A percentile compares a stretch with the other conserved stretches of the same genome.
phyloP scores from a whole-genome alignment of 1,140 invertebrate genomes.

The Zaprionus kolodkinae region DNA sequence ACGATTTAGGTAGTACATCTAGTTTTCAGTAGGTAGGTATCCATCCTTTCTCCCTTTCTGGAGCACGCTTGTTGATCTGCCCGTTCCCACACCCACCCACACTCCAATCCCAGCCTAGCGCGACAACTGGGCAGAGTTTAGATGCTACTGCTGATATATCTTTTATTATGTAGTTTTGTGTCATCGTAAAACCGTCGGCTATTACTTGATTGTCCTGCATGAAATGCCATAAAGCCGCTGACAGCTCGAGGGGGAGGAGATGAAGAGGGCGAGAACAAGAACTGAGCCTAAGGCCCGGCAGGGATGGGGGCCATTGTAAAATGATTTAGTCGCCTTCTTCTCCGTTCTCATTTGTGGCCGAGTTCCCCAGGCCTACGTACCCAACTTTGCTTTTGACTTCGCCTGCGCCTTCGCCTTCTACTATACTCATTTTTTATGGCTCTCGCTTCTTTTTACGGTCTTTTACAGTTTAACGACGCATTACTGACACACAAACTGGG shows the following conservation, averaged over 20 bases:
- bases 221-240: slow-evolving; percentile 71
- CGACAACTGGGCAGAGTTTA: slow-evolving; percentile 14
- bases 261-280: not conserved
- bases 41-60: too few relatives aligned
- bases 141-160: slow-evolving; percentile 62
- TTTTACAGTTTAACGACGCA: slow-evolving; percentile 81
- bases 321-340: slow-evolving; percentile 72
- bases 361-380: slow-evolving; percentile 11
- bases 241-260: slow-evolving; percentile 23
- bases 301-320: slow-evolving; percentile 60
- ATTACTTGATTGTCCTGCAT: slow-evolving; percentile 81
- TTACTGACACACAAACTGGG: slow-evolving; percentile 68
- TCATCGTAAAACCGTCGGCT: slow-evolving; percentile 78
- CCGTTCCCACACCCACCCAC: not conserved
- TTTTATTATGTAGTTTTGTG: slow-evolving; percentile 81
- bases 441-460: slow-evolving; percentile 68
- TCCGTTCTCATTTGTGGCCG: slow-evolving; percentile 58
- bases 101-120: not conserved
- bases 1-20: slow-evolving; percentile 60
- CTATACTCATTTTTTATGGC: slow-evolving; percentile 71
- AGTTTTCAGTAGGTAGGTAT: not conserved
- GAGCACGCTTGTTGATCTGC: slow-evolving; percentile 60
- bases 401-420: slow-evolving; percentile 19
- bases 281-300: slow-evolving; percentile 31
- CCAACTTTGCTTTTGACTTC: not conserved